Percentiles rank a stretch among this genome's conserved stretches.
phyloP scores from a whole-genome alignment of 2,888 invertebrate species.

The Nezara viridula region DNA sequence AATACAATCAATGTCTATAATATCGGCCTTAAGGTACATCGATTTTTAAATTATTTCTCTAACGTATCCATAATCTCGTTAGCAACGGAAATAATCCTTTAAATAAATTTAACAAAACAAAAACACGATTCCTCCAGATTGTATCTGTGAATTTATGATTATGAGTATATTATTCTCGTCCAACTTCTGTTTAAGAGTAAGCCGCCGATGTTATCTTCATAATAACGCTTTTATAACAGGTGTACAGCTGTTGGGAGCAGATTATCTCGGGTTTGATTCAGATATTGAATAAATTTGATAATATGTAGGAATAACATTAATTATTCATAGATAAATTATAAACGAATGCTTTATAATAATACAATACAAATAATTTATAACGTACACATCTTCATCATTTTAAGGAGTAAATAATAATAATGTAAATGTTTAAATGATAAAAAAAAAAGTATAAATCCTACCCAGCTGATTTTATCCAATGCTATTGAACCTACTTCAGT shows the following conservation, averaged over 20 bases:
- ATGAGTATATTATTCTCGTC: slow-evolving; percentile 9
- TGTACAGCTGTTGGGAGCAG: background rate
- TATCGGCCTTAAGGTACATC: no score
- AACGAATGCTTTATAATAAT: background rate
- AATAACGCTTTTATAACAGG: slow-evolving; percentile 27
- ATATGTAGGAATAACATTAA: background rate
- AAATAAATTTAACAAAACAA: background rate
- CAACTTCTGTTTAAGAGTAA: slow-evolving; percentile 18
- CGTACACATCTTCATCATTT: background rate
- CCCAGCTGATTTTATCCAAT: background rate
- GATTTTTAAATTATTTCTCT: background rate
- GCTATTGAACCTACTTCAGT: background rate
- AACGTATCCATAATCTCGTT: background rate
- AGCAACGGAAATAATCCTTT: background rate
- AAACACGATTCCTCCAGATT: background rate
- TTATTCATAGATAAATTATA: no score
- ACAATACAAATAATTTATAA: background rate
- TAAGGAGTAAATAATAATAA: background rate
- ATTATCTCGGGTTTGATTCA: background rate
- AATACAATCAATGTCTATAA: background rate
- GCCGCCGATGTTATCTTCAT: slow-evolving; percentile 28
- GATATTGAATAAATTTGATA: slow-evolving; percentile 23
- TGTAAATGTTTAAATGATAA: background rate
- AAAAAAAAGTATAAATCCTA: no score
- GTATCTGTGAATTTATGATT: slow-evolving; percentile 39